Evolutionary conservation across 2,888 invertebrate species (phyloP).

Genomic region (Matsumyia berberina): DNA sequence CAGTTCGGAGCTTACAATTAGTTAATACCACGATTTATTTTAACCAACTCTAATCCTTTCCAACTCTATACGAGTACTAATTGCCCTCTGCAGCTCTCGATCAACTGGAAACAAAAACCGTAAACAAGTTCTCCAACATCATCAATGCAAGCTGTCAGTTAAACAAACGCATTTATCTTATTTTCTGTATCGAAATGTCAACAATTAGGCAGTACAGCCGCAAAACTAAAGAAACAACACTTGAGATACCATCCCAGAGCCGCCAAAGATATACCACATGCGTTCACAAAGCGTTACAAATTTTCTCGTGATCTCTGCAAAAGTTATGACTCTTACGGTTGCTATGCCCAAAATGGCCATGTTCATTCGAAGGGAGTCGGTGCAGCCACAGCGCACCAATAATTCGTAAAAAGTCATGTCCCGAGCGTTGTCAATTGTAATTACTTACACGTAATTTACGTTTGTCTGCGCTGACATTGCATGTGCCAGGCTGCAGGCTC

Average conservation of each 20-base stretch:
- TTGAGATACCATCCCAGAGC: slow-evolving; percentile 37
- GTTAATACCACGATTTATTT: slow-evolving; percentile 26
- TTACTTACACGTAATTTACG: slow-evolving; percentile 72
- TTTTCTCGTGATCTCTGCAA: slow-evolving; percentile 24
- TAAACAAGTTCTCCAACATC: slow-evolving; percentile 65
- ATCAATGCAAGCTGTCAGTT: slow-evolving; percentile 53
- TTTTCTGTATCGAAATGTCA: slow-evolving; percentile 67
- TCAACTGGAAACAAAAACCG: slow-evolving; percentile 29
- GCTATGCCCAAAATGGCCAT: slow-evolving; percentile 36
- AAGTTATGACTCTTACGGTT: slow-evolving; percentile 45
- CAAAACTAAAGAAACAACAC: slow-evolving; percentile 42
- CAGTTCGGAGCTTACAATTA: slow-evolving; percentile 23
- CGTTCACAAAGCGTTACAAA: slow-evolving; percentile 11
- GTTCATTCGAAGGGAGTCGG: slow-evolving; percentile 47
- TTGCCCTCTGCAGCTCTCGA: slow-evolving; percentile 36
- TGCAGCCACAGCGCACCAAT: slow-evolving; percentile 21
- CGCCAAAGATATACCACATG: slow-evolving; percentile 9
- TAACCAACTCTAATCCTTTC: slow-evolving; percentile 12
- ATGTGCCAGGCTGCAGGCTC: background rate
- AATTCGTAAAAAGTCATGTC: slow-evolving; percentile 65
- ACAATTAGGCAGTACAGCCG: slow-evolving; percentile 66
- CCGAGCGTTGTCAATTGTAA: slow-evolving; percentile 71
- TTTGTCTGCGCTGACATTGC: slow-evolving; percentile 45
- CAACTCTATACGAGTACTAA: slow-evolving; percentile 41
- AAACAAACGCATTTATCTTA: slow-evolving; percentile 71